These are phyloP conservation scores for Willowsia nigromaculata DNA, from an alignment of 2,888 invertebrate species.

Conservation along the genomic window DNA sequence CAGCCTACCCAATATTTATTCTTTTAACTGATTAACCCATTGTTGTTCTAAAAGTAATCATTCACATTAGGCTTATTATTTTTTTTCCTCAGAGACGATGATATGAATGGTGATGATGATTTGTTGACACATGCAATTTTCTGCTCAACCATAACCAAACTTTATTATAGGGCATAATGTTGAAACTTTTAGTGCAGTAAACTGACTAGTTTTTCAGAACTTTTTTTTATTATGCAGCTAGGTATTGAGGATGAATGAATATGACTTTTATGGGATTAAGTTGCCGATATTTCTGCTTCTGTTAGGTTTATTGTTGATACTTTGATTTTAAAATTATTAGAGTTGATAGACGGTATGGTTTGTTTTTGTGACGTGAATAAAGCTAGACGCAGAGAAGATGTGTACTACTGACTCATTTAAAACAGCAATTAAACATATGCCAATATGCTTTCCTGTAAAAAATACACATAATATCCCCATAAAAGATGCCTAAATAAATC, in stretches of 20 bases:
- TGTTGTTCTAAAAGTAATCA: slow-evolving; percentile 32
- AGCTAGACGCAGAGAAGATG: neutral
- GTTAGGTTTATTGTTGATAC: neutral
- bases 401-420: neutral
- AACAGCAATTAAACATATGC: too few relatives aligned
- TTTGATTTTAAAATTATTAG: neutral
- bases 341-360: too few relatives aligned
- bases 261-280: neutral
- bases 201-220: slow-evolving; percentile 61
- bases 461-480: too few relatives aligned
- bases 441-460: too few relatives aligned
- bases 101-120: slow-evolving; percentile 41
- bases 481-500: too few relatives aligned
- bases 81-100: neutral
- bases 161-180: neutral
- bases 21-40: slow-evolving; percentile 50
- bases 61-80: slow-evolving; percentile 18
- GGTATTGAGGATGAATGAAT: neutral
- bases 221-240: neutral
- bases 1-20: neutral
- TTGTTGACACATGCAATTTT: slow-evolving; percentile 63
- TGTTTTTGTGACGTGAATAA: neutral
- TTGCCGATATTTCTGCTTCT: neutral
- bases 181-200: slow-evolving; percentile 1
- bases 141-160: neutral